Conservation (phyloP, 2,888 invertebrate genomes). For the Leucoma salicis region DNA sequence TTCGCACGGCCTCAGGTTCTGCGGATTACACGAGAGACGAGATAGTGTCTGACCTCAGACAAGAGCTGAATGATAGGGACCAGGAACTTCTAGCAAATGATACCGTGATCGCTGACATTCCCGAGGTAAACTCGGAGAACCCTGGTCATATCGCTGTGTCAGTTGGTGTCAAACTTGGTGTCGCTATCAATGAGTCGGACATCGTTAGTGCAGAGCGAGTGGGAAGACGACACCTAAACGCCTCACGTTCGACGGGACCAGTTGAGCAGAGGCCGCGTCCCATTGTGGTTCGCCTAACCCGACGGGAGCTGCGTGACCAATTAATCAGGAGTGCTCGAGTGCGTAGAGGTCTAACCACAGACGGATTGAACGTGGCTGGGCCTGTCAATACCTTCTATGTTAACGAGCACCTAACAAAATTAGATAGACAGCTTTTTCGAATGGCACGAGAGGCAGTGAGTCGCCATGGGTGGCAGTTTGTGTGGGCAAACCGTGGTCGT, state of each 20-base stretch:
- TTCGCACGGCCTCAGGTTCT: neutral
- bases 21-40: neutral
- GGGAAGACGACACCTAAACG: neutral
- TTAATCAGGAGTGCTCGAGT: constrained; percentile 16
- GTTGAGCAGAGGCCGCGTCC: constrained; percentile 3
- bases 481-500: constrained; percentile 2
- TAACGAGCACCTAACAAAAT: constrained; percentile 18
- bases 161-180: neutral
- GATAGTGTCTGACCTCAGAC: neutral
- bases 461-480: neutral
- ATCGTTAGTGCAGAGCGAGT: constrained; percentile 7
- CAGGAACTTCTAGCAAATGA: constrained; percentile 10
- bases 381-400: constrained; percentile 10
- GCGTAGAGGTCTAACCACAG: constrained; percentile 14
- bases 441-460: constrained; percentile 4
- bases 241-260: neutral
- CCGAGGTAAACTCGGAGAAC: constrained; percentile 3
- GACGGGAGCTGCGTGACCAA: constrained; percentile 14
- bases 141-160: neutral
- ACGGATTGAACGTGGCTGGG: constrained; percentile 6
- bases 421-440: constrained; percentile 16
- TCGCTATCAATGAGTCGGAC: constrained; percentile 3
- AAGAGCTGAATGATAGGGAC: constrained; percentile 8
- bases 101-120: constrained; percentile 4
- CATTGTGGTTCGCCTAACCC: constrained; percentile 12